Evolutionary conservation across 37 sponge, comb jelly and placozoan species (phyloP), one percentile per base, ranked within the genome.

Genomic region (Petrosia ficiformis): DNA sequence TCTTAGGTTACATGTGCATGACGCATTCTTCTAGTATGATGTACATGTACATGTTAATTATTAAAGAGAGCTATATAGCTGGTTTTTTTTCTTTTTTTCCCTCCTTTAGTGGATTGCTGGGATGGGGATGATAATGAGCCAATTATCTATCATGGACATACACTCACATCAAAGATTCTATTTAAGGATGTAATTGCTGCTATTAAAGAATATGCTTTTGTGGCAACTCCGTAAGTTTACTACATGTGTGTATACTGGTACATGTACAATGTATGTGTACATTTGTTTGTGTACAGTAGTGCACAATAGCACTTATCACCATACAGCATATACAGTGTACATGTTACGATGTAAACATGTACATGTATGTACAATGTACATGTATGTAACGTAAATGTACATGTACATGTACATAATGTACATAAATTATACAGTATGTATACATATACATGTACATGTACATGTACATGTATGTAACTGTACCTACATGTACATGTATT

Each of bases 101-200:
- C 39, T 16, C 34, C 26, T 57, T 35, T 48, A 91, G 92, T 94
- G 87, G 95, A 94, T 75, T 87, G 91, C 42, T 94, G 95, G 95
- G 86, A 94, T 84, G 95, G 95, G 33, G 89, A 84, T 36, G 67
- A 84, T 41, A 80, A 74, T 22, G 84, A 87, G 35, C 91, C 91
- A 4, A 56, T 87, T 1, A 76, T 91, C 35, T 88, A 80, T 71
- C 96, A 91, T 73, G 95, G 95, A 21, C 84, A 90, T 79, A 94
- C 95, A 31, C 85, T 94, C 58, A 90, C 91, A 16, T 79, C 80
- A 30, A 83, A 90, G 71, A 94, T 94, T 43, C 74, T 57, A n/a
- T 90, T 94, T 56, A 86, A 90, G 41, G 94, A 94, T 78, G 90
- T 75, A 29, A 80, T 94, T 34, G 65, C 44, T 11, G 95, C 95